phyloP scores from a whole-genome alignment of 2,113 vertebrate genomes.

The Ceyx cyanopectus region DNA sequence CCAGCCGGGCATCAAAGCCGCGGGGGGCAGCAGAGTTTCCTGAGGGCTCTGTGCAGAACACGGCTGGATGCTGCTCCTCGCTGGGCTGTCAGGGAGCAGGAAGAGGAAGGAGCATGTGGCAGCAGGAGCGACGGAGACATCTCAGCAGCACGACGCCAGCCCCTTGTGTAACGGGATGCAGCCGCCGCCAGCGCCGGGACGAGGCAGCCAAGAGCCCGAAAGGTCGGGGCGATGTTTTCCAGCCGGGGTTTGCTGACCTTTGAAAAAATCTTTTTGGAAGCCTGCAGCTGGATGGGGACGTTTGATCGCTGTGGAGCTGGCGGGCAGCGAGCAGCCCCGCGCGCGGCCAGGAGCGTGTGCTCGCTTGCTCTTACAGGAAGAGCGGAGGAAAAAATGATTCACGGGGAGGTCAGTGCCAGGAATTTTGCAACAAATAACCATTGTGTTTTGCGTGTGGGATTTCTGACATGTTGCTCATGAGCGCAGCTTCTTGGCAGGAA shows the following conservation, averaged over 20 bases:
- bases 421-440: not conserved
- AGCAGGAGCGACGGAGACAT: not conserved
- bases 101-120: not conserved
- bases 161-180: accelerated
- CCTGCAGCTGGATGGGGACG: not conserved
- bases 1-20: not conserved
- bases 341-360: accelerated
- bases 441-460: not conserved
- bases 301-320: accelerated
- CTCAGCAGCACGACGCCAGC: accelerated
- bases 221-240: accelerated
- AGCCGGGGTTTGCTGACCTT: not conserved
- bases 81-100: not conserved
- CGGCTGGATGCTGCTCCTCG: not conserved
- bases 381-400: not conserved
- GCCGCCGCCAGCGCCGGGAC: not conserved
- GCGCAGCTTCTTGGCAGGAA: not conserved
- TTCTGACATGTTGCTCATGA: not conserved
- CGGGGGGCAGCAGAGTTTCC: accelerated
- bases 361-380: not conserved
- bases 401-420: not conserved
- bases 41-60: not conserved
- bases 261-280: no score
- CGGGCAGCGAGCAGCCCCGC: accelerated
- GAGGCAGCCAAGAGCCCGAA: not conserved